Conservation (phyloP, 1,140 invertebrate species). For the Drosophila novamexicana region DNA sequence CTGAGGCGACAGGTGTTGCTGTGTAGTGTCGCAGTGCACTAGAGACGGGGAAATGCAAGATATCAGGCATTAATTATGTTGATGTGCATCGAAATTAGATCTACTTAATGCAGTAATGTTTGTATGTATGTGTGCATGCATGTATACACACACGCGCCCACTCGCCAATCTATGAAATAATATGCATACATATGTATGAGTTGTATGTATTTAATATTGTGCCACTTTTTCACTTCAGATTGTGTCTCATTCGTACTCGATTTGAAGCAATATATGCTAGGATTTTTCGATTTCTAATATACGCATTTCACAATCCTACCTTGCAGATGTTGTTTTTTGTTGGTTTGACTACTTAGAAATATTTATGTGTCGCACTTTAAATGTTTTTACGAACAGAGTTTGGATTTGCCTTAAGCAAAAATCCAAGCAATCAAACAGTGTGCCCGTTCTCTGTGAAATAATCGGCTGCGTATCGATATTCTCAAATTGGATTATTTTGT, state of each 20-base stretch:
- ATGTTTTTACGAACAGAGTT: constrained; percentile 16
- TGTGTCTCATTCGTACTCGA: background rate
- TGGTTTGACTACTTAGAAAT: background rate
- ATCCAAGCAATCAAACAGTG: constrained; percentile 19
- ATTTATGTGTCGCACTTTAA: background rate
- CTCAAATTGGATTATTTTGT: background rate
- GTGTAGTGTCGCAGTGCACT: constrained; percentile 26
- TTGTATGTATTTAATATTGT: constrained; percentile 33
- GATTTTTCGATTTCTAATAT: background rate
- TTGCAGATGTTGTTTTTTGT: background rate
- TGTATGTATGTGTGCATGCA: constrained; percentile 2
- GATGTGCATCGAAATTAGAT: constrained; percentile 18
- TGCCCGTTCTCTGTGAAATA: constrained; percentile 5
- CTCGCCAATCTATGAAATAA: constrained; percentile 10
- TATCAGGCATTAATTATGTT: constrained; percentile 42
- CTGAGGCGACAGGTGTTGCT: constrained; percentile 18
- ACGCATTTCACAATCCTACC: background rate
- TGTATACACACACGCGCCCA: constrained; percentile 20
- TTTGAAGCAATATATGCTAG: background rate
- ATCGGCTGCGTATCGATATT: background rate
- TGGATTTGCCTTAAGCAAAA: constrained; percentile 14
- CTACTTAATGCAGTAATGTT: constrained; percentile 20
- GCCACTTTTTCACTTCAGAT: constrained; percentile 35
- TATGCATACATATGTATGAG: constrained; percentile 9
- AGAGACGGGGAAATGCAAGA: constrained; percentile 24